Conservation (phyloP, 2,888 invertebrate species). For the Tiliacea citrago region DNA sequence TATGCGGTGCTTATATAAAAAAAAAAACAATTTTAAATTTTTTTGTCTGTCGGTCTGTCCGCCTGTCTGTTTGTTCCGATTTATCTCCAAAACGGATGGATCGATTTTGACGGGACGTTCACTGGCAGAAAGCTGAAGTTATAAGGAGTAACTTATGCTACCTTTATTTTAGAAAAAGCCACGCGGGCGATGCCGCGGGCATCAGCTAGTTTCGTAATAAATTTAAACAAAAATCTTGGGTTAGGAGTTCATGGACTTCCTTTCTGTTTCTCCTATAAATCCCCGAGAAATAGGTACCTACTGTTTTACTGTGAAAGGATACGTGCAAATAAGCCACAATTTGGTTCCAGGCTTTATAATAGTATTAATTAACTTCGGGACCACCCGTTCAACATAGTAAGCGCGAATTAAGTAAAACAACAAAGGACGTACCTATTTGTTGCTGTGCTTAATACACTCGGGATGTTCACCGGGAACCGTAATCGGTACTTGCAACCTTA, state of each 20-base stretch:
- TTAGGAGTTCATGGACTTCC: not conserved
- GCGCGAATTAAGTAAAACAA: conserved; percentile 63
- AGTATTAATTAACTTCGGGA: conserved; percentile 57
- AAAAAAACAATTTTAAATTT: too few species aligned
- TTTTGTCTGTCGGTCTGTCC: too few species aligned
- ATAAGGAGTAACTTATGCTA: too few species aligned
- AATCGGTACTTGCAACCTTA: conserved; percentile 66
- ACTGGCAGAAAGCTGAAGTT: too few species aligned
- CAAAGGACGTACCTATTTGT: conserved; percentile 60
- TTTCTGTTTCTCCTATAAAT: conserved; percentile 5
- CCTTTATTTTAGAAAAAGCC: too few species aligned
- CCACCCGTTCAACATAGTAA: conserved; percentile 50
- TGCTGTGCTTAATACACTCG: conserved; percentile 64
- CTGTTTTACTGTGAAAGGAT: conserved; percentile 17
- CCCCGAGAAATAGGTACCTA: not conserved
- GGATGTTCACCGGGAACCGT: conserved; percentile 62
- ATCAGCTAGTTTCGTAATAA: too few species aligned
- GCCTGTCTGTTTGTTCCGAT: too few species aligned
- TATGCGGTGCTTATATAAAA: too few species aligned
- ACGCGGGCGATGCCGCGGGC: too few species aligned
- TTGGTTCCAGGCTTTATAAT: conserved; percentile 41
- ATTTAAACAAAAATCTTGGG: too few species aligned
- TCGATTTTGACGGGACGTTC: too few species aligned
- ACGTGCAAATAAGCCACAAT: conserved; percentile 36
- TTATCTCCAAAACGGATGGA: too few species aligned